Evolutionary conservation across 35 echinoderm and acorn worm species (phyloP).

Genomic region (Amphiura filiformis): DNA sequence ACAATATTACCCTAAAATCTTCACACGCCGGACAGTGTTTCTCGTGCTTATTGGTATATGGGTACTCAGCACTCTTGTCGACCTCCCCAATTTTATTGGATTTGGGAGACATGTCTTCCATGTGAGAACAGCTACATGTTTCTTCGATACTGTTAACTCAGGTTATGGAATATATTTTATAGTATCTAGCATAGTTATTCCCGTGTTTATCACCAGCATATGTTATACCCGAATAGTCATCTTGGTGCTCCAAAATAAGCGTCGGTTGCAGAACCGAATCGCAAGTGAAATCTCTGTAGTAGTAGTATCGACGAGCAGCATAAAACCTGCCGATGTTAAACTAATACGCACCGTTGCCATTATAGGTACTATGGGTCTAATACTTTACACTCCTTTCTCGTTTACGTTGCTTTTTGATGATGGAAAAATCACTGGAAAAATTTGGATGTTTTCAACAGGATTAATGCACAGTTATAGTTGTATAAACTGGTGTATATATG

Average conservation of each 20-base stretch:
- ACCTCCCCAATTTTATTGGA: conserved; percentile 70
- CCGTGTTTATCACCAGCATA: background rate
- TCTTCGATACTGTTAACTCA: conserved; percentile 17
- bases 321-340: background rate
- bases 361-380: background rate
- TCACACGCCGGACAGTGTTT: conserved; percentile 46
- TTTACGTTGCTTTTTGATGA: background rate
- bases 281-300: background rate
- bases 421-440: background rate
- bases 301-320: background rate
- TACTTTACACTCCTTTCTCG: background rate
- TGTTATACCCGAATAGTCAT: background rate
- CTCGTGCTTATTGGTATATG: conserved; percentile 49
- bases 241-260: background rate
- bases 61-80: conserved; percentile 57
- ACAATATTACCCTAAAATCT: conserved; percentile 56
- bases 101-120: conserved; percentile 70
- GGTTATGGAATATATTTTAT: background rate
- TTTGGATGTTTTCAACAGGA: background rate
- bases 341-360: background rate
- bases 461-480: background rate
- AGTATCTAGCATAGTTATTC: background rate
- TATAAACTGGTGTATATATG: background rate
- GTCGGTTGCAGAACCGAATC: background rate
- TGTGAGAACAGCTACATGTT: conserved; percentile 49